Evolutionary conservation across 2,888 invertebrate genomes (phyloP).

Genomic region (Aphidoletes aphidimyza): DNA sequence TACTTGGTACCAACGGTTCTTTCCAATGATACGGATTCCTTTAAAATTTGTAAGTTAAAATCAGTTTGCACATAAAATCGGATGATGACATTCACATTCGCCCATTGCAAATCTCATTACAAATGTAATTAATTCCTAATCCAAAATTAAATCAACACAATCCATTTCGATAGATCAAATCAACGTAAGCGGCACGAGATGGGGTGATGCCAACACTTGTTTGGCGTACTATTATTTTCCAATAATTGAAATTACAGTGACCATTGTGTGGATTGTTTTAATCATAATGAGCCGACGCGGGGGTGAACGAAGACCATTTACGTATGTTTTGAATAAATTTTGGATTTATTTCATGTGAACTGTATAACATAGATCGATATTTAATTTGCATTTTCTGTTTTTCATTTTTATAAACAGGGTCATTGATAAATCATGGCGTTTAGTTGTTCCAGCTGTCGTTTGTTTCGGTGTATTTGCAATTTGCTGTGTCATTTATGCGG

Average conservation of each 20-base stretch:
- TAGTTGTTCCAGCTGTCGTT: slow-evolving; percentile 11
- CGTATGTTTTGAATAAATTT: too few species aligned
- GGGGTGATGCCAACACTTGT: background rate
- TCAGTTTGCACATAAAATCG: background rate
- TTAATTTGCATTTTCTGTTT: background rate
- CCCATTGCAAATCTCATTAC: too few species aligned
- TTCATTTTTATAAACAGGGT: background rate
- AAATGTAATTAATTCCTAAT: background rate
- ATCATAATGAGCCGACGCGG: background rate
- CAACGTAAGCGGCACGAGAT: background rate
- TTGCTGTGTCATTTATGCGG: slow-evolving; percentile 14
- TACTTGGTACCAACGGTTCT: background rate
- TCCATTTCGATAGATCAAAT: slow-evolving; percentile 18
- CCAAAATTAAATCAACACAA: background rate
- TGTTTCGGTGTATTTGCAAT: slow-evolving; percentile 27
- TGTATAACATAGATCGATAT: background rate
- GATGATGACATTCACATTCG: too few species aligned
- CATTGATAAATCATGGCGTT: slow-evolving; percentile 33
- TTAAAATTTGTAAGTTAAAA: background rate
- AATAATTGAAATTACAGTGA: background rate
- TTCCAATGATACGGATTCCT: background rate
- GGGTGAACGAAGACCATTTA: background rate
- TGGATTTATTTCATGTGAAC: background rate
- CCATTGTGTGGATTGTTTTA: slow-evolving; percentile 31
- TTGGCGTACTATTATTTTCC: background rate